Conservation (phyloP, 2,797 vertebrate species). For the Xiphophorus birchmanni region DNA sequence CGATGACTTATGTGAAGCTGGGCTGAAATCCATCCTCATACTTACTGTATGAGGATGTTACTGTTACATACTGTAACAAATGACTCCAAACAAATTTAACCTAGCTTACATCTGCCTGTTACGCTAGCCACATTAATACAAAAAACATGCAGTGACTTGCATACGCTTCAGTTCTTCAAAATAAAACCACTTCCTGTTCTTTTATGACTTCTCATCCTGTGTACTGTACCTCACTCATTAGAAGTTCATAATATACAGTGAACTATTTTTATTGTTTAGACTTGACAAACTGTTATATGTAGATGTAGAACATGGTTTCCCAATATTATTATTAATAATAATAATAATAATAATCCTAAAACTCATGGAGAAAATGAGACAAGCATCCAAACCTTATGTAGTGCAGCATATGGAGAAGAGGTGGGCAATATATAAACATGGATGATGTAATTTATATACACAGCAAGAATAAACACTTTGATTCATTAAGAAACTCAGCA, state of each 20-base stretch:
- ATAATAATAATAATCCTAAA: background rate
- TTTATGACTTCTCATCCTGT: background rate
- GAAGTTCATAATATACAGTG: background rate
- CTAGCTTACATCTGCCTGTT: background rate
- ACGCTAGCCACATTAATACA: background rate
- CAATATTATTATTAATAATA: background rate
- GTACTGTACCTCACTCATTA: background rate
- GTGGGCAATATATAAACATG: too few species aligned
- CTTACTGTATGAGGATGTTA: too few species aligned
- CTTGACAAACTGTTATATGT: background rate
- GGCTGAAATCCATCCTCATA: slow-evolving; percentile 44
- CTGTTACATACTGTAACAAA: background rate
- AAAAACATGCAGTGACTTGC: background rate
- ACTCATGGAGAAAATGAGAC: background rate
- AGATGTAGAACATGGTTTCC: background rate
- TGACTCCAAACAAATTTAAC: background rate
- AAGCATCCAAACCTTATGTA: background rate
- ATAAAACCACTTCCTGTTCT: background rate
- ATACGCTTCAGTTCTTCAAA: background rate
- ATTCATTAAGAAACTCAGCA: too few species aligned
- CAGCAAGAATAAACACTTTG: too few species aligned
- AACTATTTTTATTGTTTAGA: background rate
- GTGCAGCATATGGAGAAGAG: background rate
- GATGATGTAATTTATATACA: too few species aligned
- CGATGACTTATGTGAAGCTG: slow-evolving; percentile 35